A percentile compares a stretch with the other conserved stretches of the same genome.
These are phyloP conservation scores for Trissolcus basalis DNA, from an alignment of 1,140 invertebrate species.

Conservation along the genomic window DNA sequence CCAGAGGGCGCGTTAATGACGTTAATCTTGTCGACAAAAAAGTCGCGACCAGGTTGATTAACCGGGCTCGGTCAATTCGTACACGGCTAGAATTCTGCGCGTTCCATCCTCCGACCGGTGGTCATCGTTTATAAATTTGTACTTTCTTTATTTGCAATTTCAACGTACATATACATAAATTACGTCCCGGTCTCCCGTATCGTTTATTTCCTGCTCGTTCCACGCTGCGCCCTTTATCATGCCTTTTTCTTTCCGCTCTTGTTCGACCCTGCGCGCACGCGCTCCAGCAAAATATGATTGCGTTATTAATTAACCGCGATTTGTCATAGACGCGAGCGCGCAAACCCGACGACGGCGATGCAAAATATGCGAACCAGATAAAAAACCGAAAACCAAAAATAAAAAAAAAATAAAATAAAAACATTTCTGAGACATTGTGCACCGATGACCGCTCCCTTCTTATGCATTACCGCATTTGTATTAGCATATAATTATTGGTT, in stretches of 20 bases:
- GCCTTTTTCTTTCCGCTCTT: conserved; percentile 17
- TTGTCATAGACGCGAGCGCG: conserved; percentile 13
- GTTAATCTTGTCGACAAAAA: too few species aligned
- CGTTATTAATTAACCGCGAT: conserved; percentile 24
- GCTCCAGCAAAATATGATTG: conserved; percentile 6
- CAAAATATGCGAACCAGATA: conserved; percentile 66
- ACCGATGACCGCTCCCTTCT: too few species aligned
- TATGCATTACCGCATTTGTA: conserved; percentile 70
- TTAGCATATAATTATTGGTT: conserved; percentile 75
- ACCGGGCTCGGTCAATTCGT: too few species aligned
- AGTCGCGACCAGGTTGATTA: too few species aligned
- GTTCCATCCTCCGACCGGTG: too few species aligned
- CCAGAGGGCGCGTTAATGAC: too few species aligned
- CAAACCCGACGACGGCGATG: conserved; percentile 10
- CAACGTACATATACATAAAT: conserved; percentile 51
- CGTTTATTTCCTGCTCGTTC: conserved; percentile 44
- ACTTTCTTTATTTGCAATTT: conserved; percentile 54
- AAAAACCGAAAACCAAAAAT: too few species aligned
- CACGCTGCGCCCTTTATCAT: conserved; percentile 36
- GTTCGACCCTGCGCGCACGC: background rate
- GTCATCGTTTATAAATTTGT: conserved; percentile 43
- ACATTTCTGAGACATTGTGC: too few species aligned
- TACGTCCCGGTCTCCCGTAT: conserved; percentile 34
- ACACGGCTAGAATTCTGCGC: too few species aligned
- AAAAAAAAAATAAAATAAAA: too few species aligned